Base-by-base conservation (phyloP, 1,140 invertebrate species). In the Ceratina australensis region DNA sequence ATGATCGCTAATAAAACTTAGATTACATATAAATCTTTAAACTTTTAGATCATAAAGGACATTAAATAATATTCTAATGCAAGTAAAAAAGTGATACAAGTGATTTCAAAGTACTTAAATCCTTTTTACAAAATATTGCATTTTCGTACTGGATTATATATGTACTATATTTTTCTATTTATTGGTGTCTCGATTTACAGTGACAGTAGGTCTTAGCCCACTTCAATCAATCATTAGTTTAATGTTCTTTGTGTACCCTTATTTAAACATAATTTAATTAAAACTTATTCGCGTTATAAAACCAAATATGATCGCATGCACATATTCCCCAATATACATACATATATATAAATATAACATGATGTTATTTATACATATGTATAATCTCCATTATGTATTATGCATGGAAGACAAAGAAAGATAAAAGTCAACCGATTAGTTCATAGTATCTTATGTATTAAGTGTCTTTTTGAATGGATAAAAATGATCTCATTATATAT, bases 341-440 rank as follows among this genome's bases (percentile, higher is more conserved):
- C 16, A 24, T 13, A 65, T n/a, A 16, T 24, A 22, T 15, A 65
- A 3, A 49, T 13, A 1, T 63, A 63, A n/a, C n/a, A n/a, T 18
- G 28, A n/a, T 33, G 3, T 18, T 33, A 63, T 63, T 3, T 28
- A 63, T n/a, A 66, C 12, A 49, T 18, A 65, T 49, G 15, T 66
- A 50, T 68, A 15, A 26, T 78, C 52, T 57, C 5, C 52, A 18
- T 79, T 54, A 67, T 71, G 24, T 76, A 82, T 22, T 80, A 83
- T 72, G 78, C 66, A 82, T 80, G 84, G 84, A 87, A 87, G 87
- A 87, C 84, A 76, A 79, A 83, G 83, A 87, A 54, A 42, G n/a
- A 80, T 78, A 80, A 79, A 77, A 84, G 78, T 81, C 65, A 80
- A 71, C 22, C 24, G 18, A 56, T 71, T 52, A 20, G 65, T 77